Percentiles rank a stretch among this genome's conserved stretches.
Evolutionary conservation across 1,140 invertebrate species (phyloP).

Genomic region (Orchestia grillus): DNA sequence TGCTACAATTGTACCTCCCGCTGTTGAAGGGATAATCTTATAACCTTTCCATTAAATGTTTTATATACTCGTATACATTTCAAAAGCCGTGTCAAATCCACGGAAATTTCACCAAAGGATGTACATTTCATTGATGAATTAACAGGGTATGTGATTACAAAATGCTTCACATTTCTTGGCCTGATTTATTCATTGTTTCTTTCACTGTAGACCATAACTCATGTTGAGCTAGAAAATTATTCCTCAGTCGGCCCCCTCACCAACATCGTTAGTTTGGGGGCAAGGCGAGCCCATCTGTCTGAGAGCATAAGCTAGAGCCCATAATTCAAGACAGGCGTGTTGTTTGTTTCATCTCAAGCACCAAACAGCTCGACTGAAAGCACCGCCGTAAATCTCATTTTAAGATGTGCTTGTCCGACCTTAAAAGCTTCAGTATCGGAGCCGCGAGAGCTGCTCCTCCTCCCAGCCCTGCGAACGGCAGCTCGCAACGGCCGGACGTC

Average conservation of each 20-base stretch:
- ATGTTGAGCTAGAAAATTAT: neutral
- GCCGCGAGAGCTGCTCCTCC: neutral
- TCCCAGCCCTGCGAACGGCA: neutral
- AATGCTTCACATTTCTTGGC: neutral
- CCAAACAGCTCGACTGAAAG: slow-evolving; percentile 51
- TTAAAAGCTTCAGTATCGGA: slow-evolving; percentile 36
- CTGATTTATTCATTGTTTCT: neutral
- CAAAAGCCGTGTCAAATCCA: neutral
- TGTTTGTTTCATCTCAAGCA: slow-evolving; percentile 50
- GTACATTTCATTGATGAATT: neutral
- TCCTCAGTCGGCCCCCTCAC: neutral
- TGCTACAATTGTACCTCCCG: neutral
- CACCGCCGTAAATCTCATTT: slow-evolving; percentile 44
- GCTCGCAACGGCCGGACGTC: neutral
- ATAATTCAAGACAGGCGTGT: slow-evolving; percentile 30
- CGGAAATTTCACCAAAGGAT: neutral
- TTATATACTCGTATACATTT: too few species aligned
- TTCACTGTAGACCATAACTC: neutral
- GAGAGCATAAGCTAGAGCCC: slow-evolving; percentile 27
- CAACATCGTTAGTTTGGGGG: neutral
- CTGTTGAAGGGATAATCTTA: neutral
- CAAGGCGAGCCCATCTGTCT: slow-evolving; percentile 18
- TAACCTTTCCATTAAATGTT: too few species aligned
- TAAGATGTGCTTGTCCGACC: slow-evolving; percentile 43
- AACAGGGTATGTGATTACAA: neutral